phyloP scores from a whole-genome alignment of 2,888 invertebrate genomes.

The Drosophila austrosaltans region DNA sequence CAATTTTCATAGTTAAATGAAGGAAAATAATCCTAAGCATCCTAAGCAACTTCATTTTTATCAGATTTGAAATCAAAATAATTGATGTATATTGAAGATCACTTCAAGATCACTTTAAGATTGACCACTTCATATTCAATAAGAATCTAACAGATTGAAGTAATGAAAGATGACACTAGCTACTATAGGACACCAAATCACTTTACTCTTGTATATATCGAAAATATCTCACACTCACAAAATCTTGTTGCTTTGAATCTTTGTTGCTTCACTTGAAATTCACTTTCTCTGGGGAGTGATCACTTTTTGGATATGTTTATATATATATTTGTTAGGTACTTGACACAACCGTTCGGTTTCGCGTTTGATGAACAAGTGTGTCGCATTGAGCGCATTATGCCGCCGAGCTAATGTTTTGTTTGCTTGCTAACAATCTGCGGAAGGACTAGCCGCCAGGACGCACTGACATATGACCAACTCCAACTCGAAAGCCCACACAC shows the following conservation, averaged over 20 bases:
- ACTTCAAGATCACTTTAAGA: too few species aligned
- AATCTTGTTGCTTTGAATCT: not conserved
- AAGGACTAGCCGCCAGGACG: constrained; percentile 71
- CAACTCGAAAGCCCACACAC: not conserved
- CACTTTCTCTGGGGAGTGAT: constrained; percentile 7
- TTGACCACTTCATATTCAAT: too few species aligned
- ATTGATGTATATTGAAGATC: too few species aligned
- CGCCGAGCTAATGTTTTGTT: constrained; percentile 76
- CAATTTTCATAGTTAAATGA: too few species aligned
- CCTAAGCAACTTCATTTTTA: too few species aligned
- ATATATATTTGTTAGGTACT: constrained; percentile 49
- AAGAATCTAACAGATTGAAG: too few species aligned
- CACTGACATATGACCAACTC: constrained; percentile 72
- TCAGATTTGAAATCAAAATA: too few species aligned
- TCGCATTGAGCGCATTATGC: constrained; percentile 60
- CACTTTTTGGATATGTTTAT: not conserved
- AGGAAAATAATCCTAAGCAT: too few species aligned
- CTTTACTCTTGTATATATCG: too few species aligned
- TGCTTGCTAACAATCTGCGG: constrained; percentile 78
- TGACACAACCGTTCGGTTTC: constrained; percentile 73
- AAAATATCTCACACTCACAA: constrained; percentile 29
- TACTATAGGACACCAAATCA: not conserved
- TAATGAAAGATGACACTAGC: not conserved
- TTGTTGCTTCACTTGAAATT: constrained; percentile 11
- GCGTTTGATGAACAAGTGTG: constrained; percentile 77